Base-by-base conservation (phyloP, 2,888 invertebrate species). In the Digitonthophagus gazella region DNA sequence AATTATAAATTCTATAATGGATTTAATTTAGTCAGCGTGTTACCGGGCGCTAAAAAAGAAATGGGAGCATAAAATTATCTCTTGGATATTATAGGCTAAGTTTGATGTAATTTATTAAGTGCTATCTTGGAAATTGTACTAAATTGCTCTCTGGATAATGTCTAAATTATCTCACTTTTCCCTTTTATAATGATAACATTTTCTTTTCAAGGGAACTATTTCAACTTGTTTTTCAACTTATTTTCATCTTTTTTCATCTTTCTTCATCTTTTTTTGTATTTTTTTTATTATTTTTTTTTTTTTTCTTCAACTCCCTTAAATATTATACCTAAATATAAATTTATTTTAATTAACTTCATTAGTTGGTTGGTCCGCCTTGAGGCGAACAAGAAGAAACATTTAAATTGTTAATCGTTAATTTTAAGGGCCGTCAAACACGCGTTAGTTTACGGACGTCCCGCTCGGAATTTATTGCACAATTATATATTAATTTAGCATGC, bases 401-500 rank as follows among this genome's bases (percentile, higher is more conserved):
- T 44, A 44, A 44, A 44, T 44, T 44, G 28, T 6, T 44, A 44
- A 44, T 44, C 28, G 28, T 44, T 44, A 44, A 44, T 44, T 44
- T 44, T 44, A 44, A 44, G 28, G 28, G 28, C 28, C 28, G 28
- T 44, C 28, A 44, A 44, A 44, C 28, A 44, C 28, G 28, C 28
- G 28, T 44, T 44, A 44, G 28, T 44, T 44, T 44, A 44, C 28
- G 28, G 28, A 44, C 28, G 11, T 44, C 28, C 28, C 28, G 28
- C 28, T 11, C 28, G 28, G 28, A 61, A 61, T 19, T 61, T 61
- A 61, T 61, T 18, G 61, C 18, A 18, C 4, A n/a, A 61, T 19
- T 20, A 5, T 18, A 18, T 61, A 61, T 19, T 61, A 61, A 61
- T 61, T 61, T 61, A 61, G 61, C 61, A 61, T 61, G 18, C 61